A percentile compares a stretch with the other conserved stretches of the same genome.
phyloP scores from a whole-genome alignment of 2,113 vertebrate species.

The Sander vitreus region DNA sequence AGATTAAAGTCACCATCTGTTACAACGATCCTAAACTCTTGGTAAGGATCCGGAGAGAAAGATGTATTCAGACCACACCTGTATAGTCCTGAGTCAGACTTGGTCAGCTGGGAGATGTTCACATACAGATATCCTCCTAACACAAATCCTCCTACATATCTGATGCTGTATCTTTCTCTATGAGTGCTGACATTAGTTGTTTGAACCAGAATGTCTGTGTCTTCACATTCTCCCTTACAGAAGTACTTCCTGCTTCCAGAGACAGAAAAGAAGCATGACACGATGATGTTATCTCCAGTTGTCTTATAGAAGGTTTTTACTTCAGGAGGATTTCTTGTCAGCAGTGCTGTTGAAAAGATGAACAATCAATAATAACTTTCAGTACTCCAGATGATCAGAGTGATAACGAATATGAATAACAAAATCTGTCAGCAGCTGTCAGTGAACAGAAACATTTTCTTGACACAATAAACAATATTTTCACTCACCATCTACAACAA shows the following conservation, averaged over 20 bases:
- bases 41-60: too few relatives aligned
- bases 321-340: background rate
- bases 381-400: too few relatives aligned
- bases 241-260: background rate
- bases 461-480: background rate
- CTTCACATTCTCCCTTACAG: background rate
- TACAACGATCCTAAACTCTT: too few relatives aligned
- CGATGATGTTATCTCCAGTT: background rate
- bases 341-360: background rate
- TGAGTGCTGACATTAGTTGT: background rate
- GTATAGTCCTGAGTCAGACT: conserved; percentile 20
- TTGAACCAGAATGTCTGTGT: background rate
- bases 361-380: background rate
- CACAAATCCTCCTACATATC: background rate
- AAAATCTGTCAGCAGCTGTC: too few relatives aligned
- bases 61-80: background rate
- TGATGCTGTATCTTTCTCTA: background rate
- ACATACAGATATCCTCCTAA: background rate
- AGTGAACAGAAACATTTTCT: too few relatives aligned
- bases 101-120: conserved; percentile 11
- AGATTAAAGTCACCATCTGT: background rate
- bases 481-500: conserved; percentile 5
- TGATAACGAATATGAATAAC: too few relatives aligned
- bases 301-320: rapidly evolving
- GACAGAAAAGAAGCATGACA: rapidly evolving